Evolutionary conservation across 2,888 invertebrate species (phyloP).

Genomic region (Drosophila mayaguana): DNA sequence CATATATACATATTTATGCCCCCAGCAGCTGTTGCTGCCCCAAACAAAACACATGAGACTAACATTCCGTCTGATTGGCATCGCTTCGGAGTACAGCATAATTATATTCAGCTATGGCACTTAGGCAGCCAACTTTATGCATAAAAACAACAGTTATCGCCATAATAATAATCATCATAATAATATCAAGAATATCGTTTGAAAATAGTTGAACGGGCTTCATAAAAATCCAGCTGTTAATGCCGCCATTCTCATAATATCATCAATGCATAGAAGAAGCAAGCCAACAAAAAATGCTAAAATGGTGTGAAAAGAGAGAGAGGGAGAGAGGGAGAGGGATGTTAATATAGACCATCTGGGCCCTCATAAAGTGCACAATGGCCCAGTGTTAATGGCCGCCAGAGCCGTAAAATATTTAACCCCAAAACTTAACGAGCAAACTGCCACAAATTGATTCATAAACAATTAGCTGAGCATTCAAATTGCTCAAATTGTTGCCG

Average conservation of each 20-base stretch:
- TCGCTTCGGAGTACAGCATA: conserved; percentile 21
- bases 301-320: conserved; percentile 7
- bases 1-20: conserved; percentile 36
- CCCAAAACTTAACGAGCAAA: conserved; percentile 58
- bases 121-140: conserved; percentile 59
- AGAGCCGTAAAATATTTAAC: conserved; percentile 60
- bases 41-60: conserved; percentile 8
- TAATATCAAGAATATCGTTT: conserved; percentile 60
- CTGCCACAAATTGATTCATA: conserved; percentile 61
- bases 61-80: conserved; percentile 36
- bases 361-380: conserved; percentile 61
- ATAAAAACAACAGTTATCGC: conserved; percentile 66
- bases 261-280: conserved; percentile 41
- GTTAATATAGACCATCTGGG: neutral
- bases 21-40: conserved; percentile 16
- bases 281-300: neutral
- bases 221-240: conserved; percentile 74
- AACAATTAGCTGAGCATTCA: conserved; percentile 63
- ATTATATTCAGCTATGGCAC: conserved; percentile 46
- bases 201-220: conserved; percentile 68
- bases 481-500: conserved; percentile 41
- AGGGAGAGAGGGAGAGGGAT: neutral
- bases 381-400: conserved; percentile 58
- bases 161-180: conserved; percentile 57
- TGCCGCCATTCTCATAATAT: conserved; percentile 56